A percentile compares a stretch with the other conserved stretches of the same genome.
Conservation (phyloP, 2,113 vertebrate species). For the Bostrychus sinensis region DNA sequence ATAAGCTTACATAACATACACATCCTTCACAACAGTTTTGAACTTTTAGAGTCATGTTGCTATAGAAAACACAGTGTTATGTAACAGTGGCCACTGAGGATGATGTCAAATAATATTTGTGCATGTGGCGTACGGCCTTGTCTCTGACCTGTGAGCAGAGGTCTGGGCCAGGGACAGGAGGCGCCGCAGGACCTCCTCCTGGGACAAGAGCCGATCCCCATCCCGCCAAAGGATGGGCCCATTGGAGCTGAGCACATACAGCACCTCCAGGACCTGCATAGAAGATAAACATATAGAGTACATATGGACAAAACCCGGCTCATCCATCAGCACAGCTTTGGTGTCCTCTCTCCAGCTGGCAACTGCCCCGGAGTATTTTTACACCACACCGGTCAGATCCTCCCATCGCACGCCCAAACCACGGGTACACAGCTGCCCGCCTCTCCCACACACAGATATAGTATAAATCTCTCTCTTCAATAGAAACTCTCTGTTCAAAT, state of each 20-base stretch:
- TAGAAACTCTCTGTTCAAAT: background rate
- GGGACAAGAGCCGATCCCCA: constrained; percentile 66
- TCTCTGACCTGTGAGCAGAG: constrained; percentile 82
- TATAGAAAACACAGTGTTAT: background rate
- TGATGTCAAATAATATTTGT: constrained; percentile 4
- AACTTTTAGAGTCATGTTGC: background rate
- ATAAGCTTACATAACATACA: too few relatives aligned
- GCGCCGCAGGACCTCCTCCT: constrained; percentile 80
- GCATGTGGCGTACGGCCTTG: background rate
- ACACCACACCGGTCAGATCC: constrained; percentile 57
- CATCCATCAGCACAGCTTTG: constrained; percentile 61
- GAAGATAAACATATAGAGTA: constrained; percentile 3
- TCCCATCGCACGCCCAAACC: constrained; percentile 58
- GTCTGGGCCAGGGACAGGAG: constrained; percentile 78
- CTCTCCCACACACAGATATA: constrained; percentile 18
- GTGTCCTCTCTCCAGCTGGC: constrained; percentile 62
- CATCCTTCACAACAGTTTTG: too few relatives aligned
- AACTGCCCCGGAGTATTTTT: constrained; percentile 57
- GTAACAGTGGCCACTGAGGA: background rate
- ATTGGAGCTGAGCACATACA: constrained; percentile 77
- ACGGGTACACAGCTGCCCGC: constrained; percentile 53
- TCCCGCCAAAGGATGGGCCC: constrained; percentile 79
- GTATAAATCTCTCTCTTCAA: background rate
- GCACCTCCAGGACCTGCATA: constrained; percentile 84
- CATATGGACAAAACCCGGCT: background rate